Conservation (phyloP, 2,888 invertebrate species). For the Conistra vaccinii region DNA sequence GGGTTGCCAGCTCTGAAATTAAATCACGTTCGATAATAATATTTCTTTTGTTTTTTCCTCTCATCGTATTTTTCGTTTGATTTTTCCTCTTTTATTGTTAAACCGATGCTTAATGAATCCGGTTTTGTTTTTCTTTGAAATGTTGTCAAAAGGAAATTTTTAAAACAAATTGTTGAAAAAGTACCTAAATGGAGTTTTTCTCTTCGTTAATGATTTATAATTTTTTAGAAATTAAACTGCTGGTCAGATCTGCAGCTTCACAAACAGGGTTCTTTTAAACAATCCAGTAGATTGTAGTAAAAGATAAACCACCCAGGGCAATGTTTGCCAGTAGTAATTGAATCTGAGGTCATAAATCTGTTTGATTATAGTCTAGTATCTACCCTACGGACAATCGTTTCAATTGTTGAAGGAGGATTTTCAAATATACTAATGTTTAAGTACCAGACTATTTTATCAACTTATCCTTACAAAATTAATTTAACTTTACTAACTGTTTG, state of each 20-base stretch:
- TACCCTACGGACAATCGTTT: not conserved
- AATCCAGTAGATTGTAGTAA: not conserved
- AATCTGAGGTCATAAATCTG: not conserved
- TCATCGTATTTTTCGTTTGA: constrained; percentile 1
- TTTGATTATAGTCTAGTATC: constrained; percentile 13
- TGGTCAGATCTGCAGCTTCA: not conserved
- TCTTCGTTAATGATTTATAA: not conserved
- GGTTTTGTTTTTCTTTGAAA: constrained; percentile 7
- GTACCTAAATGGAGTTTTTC: not conserved
- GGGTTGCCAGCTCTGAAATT: constrained; percentile 29
- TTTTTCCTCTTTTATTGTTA: constrained; percentile 6
- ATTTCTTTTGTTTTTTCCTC: constrained; percentile 7
- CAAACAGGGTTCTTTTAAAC: not conserved
- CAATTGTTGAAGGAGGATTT: not conserved
- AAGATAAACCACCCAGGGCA: not conserved
- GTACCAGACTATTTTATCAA: not conserved
- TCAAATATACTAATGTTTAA: not conserved
- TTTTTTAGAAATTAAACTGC: not conserved
- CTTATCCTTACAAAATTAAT: not conserved
- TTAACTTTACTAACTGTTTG: not conserved
- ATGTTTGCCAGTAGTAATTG: constrained; percentile 15
- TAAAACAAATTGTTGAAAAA: no score
- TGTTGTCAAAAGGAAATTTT: not conserved
- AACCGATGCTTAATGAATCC: constrained; percentile 7
- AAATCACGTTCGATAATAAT: constrained; percentile 10